Conservation (phyloP, 2,797 vertebrate genomes). For the Serranus cabrilla region DNA sequence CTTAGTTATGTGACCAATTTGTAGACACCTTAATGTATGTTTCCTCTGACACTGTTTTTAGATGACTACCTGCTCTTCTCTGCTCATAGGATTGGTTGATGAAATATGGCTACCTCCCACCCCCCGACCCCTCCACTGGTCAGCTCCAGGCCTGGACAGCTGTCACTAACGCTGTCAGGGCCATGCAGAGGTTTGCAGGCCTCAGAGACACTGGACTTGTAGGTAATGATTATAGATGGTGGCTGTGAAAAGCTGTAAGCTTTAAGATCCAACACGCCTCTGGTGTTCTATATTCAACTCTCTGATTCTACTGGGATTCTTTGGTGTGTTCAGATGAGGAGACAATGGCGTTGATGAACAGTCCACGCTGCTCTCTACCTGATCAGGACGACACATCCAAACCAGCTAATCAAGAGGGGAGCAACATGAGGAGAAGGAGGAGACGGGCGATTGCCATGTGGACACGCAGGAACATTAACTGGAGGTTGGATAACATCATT, state of each 20-base stretch:
- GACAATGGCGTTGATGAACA: constrained; percentile 79
- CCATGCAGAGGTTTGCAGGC: constrained; percentile 86
- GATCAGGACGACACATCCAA: constrained; percentile 65
- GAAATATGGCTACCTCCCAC: constrained; percentile 87
- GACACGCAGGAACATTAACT: constrained; percentile 83
- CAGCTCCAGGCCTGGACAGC: constrained; percentile 87
- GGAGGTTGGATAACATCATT: constrained; percentile 74
- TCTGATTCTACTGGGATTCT: not conserved
- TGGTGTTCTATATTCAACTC: not conserved
- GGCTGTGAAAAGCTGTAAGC: not conserved
- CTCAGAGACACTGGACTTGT: constrained; percentile 81
- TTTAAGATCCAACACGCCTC: not conserved
- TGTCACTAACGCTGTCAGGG: constrained; percentile 80
- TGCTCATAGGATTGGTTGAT: constrained; percentile 83
- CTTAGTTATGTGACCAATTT: too few species aligned
- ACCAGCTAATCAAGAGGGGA: constrained; percentile 26
- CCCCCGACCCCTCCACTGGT: constrained; percentile 80
- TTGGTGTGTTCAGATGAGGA: constrained; percentile 75
- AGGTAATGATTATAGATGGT: constrained; percentile 62
- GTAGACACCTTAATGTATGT: not conserved
- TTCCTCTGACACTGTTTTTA: not conserved
- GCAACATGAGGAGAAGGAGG: constrained; percentile 62
- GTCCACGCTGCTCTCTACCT: constrained; percentile 85
- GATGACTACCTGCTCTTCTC: not conserved
- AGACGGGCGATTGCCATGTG: constrained; percentile 71